Evolutionary conservation across 2,888 invertebrate species (phyloP).

Genomic region (Drosophila cognata): DNA sequence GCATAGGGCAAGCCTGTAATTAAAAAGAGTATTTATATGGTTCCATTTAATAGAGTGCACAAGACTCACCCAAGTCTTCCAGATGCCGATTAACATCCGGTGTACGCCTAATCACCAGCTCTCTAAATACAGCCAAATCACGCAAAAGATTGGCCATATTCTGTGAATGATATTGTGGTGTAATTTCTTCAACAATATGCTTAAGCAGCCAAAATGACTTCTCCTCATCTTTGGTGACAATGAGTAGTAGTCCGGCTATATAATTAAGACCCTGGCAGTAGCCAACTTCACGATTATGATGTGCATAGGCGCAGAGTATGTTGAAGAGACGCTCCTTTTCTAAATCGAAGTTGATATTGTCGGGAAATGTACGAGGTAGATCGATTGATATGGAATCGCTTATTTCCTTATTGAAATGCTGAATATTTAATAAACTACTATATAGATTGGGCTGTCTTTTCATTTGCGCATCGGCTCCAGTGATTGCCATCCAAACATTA

Average conservation of each 20-base stretch:
- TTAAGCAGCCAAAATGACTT: slow-evolving; percentile 96
- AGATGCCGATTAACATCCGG: slow-evolving; percentile 93
- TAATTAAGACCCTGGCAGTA: slow-evolving; percentile 98
- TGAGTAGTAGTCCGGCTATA: slow-evolving; percentile 93
- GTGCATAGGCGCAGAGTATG: slow-evolving; percentile 94
- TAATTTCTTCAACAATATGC: slow-evolving; percentile 93
- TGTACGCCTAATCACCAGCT: slow-evolving; percentile 92
- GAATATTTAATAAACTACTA: slow-evolving; percentile 88
- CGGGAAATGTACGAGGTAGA: slow-evolving; percentile 96
- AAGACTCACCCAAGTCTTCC: slow-evolving; percentile 88
- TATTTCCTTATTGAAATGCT: slow-evolving; percentile 89
- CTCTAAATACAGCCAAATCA: slow-evolving; percentile 95
- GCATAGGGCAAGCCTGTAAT: slow-evolving; percentile 93
- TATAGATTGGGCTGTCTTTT: slow-evolving; percentile 89
- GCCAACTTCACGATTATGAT: slow-evolving; percentile 93
- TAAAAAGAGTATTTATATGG: neutral
- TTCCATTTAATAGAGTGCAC: neutral
- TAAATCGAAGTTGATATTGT: slow-evolving; percentile 95
- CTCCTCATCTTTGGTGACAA: slow-evolving; percentile 95
- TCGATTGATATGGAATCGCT: slow-evolving; percentile 94
- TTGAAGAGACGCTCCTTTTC: slow-evolving; percentile 91
- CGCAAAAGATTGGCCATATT: slow-evolving; percentile 95
- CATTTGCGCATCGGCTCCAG: slow-evolving; percentile 90
- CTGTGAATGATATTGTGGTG: slow-evolving; percentile 95
- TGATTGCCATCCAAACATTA: slow-evolving; percentile 94